Base-by-base conservation (phyloP, 2,113 vertebrate species). In the Microtus pennsylvanicus region DNA sequence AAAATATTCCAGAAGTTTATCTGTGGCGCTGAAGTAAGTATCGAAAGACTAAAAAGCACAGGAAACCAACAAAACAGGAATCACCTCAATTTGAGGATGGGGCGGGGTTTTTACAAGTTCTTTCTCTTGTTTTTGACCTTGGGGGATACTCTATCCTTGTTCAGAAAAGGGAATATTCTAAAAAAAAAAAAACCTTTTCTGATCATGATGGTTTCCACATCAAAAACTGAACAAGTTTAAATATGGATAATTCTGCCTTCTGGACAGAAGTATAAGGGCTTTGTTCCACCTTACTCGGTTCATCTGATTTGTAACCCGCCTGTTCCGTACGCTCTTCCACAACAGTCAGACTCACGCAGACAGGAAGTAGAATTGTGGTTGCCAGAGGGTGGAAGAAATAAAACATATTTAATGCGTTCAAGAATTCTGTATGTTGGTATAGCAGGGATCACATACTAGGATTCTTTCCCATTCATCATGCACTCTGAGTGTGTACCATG, bases 121-220 rank as follows among this genome's bases (percentile, higher is more conserved):
- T 81, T 93, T 35, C 63, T 81, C 82, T 78, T 74, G 22, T 82
- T 35, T 17, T 30, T 67, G 26, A 77, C 38, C 22, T 30, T 70
- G 16, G 35, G 35, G 55, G 45, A 52, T 47, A 63, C 33, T 75
- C 5, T 52, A 52, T 52, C 38, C 45, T 89, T 93, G 28, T 42
- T 83, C 21, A 65, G 16, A 38, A 93, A 91, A 35, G 45, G 45
- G 35, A 55, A 47, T 81, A 17, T 76, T 97, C 35, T 77, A 93
- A 26, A 77, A 50, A 50, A 50, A 93, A 50, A 50, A 50, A 93
- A 77, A 38, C 14, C 7, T 33, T 52, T 50, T 93, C 16, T 76
- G 35, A 22, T 30, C 38, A 63, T 8, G 70, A 58, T 72, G 28
- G 30, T 11, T 80, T 87, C 19, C 30, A 86, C 8, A 63, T 50